phyloP scores from a whole-genome alignment of 2,113 vertebrate genomes.

The Saccopteryx bilineata region DNA sequence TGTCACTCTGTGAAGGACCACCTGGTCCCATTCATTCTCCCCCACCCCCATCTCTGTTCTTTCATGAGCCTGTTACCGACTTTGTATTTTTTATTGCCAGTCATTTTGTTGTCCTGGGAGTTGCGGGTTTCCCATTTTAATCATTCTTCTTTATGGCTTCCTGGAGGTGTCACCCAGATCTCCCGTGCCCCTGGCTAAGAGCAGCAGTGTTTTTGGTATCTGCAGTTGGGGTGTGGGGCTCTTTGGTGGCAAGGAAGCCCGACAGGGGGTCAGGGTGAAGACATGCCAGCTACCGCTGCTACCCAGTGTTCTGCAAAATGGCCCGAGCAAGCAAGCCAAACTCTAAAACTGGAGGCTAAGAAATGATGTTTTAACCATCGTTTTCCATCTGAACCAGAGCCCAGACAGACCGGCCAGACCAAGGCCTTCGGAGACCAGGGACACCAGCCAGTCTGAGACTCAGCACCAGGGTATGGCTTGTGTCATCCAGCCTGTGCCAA shows the following conservation, averaged over 20 bases:
- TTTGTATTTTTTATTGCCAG: not conserved
- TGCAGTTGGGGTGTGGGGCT: slow-evolving; percentile 69
- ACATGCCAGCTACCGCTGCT: not conserved
- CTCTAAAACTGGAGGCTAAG: slow-evolving; percentile 71
- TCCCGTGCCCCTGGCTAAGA: not conserved
- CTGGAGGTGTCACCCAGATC: not conserved
- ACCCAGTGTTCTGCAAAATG: not conserved
- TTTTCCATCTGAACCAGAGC: not conserved
- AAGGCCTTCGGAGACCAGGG: slow-evolving; percentile 17
- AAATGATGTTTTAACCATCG: slow-evolving; percentile 11
- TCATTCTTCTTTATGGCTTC: not conserved
- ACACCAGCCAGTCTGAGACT: not conserved
- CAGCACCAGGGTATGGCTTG: slow-evolving; percentile 79
- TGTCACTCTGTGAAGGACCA: not conserved
- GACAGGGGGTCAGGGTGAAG: slow-evolving; percentile 64
- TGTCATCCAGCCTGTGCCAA: slow-evolving; percentile 67
- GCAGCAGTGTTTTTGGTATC: slow-evolving; percentile 61
- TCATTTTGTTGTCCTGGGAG: slow-evolving; percentile 1
- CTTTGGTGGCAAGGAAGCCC: slow-evolving; percentile 75
- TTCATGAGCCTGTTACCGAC: not conserved
- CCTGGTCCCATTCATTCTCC: not conserved
- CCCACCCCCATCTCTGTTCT: not conserved
- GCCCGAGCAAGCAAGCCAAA: slow-evolving; percentile 64
- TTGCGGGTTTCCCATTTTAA: slow-evolving; percentile 27
- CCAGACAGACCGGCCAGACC: slow-evolving; percentile 8